These are phyloP conservation scores for Unio pictorum DNA, from an alignment of 2,888 invertebrate species.

Conservation along the genomic window DNA sequence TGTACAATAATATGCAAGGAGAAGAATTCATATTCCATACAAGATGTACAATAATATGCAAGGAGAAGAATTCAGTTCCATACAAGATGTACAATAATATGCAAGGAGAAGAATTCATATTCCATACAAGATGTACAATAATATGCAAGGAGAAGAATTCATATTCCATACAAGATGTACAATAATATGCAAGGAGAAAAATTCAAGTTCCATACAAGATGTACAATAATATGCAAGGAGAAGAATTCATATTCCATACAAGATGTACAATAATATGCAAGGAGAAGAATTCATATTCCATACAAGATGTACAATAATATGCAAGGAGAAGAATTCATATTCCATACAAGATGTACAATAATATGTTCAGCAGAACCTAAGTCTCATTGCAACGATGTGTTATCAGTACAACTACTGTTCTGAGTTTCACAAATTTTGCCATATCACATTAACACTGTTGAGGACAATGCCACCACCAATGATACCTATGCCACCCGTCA, in stretches of 20 bases:
- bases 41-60: no score
- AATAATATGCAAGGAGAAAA: slow-evolving; percentile 34
- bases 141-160: slow-evolving; percentile 34
- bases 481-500: no score
- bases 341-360: not conserved
- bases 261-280: slow-evolving; percentile 27
- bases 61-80: no score
- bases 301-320: slow-evolving; percentile 18
- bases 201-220: not conserved
- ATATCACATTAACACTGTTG: no score
- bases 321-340: slow-evolving; percentile 15
- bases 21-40: no score
- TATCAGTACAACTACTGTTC: no score
- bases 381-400: no score
- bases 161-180: not conserved
- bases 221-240: slow-evolving; percentile 31
- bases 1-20: no score
- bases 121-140: not conserved
- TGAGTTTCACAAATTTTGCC: no score
- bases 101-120: slow-evolving; percentile 15
- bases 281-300: slow-evolving; percentile 1
- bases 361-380: no score
- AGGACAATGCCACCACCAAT: no score
- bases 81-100: slow-evolving; percentile 17
- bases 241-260: not conserved